Percentiles rank a stretch among this genome's conserved stretches.
These are phyloP conservation scores for Odontamblyopus lacepedii DNA, from an alignment of 2,797 vertebrate genomes.

Conservation along the genomic window DNA sequence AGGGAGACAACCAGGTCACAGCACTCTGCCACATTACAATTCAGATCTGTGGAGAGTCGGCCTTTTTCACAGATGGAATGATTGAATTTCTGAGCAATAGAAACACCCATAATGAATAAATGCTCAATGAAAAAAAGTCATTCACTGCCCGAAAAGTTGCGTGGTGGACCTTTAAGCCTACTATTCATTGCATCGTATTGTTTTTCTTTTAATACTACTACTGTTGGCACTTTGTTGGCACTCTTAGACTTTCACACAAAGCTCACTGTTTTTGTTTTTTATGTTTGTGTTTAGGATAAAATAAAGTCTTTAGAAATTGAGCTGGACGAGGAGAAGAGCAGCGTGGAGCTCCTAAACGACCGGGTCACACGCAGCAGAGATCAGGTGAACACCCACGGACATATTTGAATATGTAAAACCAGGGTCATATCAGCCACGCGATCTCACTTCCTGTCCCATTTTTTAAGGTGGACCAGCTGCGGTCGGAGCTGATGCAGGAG, in stretches of 20 bases:
- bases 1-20: too few species aligned
- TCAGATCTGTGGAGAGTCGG: too few species aligned
- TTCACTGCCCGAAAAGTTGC: too few species aligned
- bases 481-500: conserved; percentile 92
- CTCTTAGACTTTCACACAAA: neutral
- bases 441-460: neutral
- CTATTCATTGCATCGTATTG: neutral
- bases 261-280: neutral
- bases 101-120: too few species aligned
- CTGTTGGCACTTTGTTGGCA: neutral
- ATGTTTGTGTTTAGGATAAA: conserved; percentile 80
- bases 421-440: neutral
- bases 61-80: too few species aligned
- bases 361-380: conserved; percentile 85
- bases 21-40: too few species aligned
- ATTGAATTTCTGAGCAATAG: too few species aligned
- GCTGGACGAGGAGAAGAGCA: conserved; percentile 88
- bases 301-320: conserved; percentile 87
- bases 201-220: neutral
- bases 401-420: conserved; percentile 47
- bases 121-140: too few species aligned
- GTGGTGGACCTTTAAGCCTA: too few species aligned
- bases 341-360: conserved; percentile 87
- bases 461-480: conserved; percentile 88
- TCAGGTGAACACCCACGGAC: conserved; percentile 77